phyloP scores from a whole-genome alignment of 2,113 vertebrate species.

The Nycticorax nycticorax region DNA sequence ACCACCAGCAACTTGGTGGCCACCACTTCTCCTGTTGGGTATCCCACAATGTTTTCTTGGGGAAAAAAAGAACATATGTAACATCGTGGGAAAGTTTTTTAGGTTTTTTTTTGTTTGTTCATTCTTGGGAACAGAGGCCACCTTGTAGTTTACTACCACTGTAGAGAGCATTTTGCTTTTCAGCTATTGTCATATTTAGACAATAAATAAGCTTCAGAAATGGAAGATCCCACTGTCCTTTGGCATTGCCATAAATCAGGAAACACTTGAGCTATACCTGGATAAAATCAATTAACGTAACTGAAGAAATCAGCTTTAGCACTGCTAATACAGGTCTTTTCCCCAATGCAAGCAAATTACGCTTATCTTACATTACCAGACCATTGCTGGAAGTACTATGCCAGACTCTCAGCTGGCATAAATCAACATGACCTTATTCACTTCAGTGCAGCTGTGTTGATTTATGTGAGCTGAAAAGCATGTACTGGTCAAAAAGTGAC shows the following conservation, averaged over 20 bases:
- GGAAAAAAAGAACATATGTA: not conserved
- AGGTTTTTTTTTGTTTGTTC: not conserved
- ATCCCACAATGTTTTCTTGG: not conserved
- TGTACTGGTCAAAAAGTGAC: not conserved
- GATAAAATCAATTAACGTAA: not conserved
- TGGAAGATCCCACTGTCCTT: not conserved
- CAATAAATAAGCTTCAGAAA: not conserved
- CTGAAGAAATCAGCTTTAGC: not conserved
- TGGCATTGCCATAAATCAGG: not conserved
- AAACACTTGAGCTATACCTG: not conserved
- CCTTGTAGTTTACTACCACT: not conserved
- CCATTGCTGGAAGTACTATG: not conserved
- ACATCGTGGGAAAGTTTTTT: not conserved
- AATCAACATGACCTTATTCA: not conserved
- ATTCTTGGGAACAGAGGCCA: not conserved
- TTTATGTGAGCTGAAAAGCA: slow-evolving; percentile 1
- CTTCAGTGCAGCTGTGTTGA: slow-evolving; percentile 8
- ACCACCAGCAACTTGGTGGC: not conserved
- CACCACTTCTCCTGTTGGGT: not conserved
- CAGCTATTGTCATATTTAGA: not conserved
- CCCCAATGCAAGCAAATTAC: not conserved
- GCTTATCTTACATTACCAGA: not conserved
- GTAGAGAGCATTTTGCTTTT: not conserved
- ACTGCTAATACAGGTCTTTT: not conserved
- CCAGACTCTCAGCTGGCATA: slow-evolving; percentile 37